phyloP scores from a whole-genome alignment of 2,113 vertebrate genomes.

The Erpornis zantholeuca region DNA sequence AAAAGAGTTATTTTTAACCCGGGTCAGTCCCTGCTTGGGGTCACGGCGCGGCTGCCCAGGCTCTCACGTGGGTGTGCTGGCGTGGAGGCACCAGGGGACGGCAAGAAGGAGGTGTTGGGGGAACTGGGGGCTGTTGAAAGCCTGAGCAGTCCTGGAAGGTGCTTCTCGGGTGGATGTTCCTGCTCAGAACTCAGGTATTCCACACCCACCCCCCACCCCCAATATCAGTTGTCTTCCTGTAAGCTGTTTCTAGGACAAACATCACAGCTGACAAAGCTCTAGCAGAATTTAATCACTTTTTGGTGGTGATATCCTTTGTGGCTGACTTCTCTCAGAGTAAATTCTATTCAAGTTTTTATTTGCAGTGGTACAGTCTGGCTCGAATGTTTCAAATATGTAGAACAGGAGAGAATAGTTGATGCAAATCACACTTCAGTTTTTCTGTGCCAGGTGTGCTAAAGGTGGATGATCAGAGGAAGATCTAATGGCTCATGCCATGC shows the following conservation, averaged over 20 bases:
- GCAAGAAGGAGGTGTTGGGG: not conserved
- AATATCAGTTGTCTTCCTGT: not conserved
- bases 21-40: not conserved
- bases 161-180: not conserved
- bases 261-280: not conserved
- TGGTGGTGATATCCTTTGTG: not conserved
- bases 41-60: rapidly evolving
- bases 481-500: not conserved
- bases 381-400: not conserved
- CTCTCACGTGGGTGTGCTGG: not conserved
- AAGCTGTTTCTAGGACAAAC: not conserved
- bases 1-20: slow-evolving; percentile 36
- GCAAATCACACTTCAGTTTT: not conserved
- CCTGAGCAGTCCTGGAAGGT: not conserved
- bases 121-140: not conserved
- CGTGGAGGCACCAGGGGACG: rapidly evolving
- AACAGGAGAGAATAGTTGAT: not conserved
- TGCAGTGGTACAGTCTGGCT: not conserved
- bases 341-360: not conserved
- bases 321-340: not conserved
- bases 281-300: not conserved
- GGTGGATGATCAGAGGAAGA: not conserved
- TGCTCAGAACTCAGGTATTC: not conserved
- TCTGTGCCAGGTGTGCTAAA: not conserved
- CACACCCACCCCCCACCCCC: not conserved